Conservation (phyloP, 2,888 invertebrate genomes). For the Plebejus anna region DNA sequence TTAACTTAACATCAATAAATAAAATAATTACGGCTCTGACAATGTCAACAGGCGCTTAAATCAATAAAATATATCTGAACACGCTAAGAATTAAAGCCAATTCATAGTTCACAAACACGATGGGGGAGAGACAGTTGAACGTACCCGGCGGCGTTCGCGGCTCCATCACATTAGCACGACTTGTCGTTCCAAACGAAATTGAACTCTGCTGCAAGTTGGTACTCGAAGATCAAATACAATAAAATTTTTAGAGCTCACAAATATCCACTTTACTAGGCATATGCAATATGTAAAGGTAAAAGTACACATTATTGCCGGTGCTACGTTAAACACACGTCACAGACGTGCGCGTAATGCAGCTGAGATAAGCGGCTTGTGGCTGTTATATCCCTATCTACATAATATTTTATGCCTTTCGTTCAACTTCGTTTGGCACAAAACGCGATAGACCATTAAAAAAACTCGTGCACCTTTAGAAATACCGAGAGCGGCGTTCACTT, state of each 20-base stretch:
- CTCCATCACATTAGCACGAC: not conserved
- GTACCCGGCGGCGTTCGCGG: slow-evolving; percentile 2
- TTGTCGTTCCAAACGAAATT: not conserved
- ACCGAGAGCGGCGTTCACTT: slow-evolving; percentile 57
- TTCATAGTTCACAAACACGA: not conserved
- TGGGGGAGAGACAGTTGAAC: slow-evolving; percentile 1
- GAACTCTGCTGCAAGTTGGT: not conserved
- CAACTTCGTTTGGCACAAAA: slow-evolving; percentile 16
- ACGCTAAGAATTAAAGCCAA: slow-evolving; percentile 17
- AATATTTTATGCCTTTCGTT: not conserved
- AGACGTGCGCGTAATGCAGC: not conserved
- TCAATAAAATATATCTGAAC: slow-evolving; percentile 8
- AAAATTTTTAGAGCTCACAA: not conserved
- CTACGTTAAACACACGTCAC: not conserved
- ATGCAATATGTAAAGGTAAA: not conserved
- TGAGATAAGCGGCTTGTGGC: too few species aligned
- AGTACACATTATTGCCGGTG: not conserved
- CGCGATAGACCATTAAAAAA: slow-evolving; percentile 46
- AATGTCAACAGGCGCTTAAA: not conserved
- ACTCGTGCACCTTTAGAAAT: slow-evolving; percentile 74
- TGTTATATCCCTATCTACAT: not conserved
- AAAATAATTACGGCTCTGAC: not conserved
- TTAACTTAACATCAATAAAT: not conserved
- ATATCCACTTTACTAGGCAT: not conserved
- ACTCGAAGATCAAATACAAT: not conserved